Conservation (phyloP, 2,113 vertebrate genomes). For the Noturus placidus region DNA sequence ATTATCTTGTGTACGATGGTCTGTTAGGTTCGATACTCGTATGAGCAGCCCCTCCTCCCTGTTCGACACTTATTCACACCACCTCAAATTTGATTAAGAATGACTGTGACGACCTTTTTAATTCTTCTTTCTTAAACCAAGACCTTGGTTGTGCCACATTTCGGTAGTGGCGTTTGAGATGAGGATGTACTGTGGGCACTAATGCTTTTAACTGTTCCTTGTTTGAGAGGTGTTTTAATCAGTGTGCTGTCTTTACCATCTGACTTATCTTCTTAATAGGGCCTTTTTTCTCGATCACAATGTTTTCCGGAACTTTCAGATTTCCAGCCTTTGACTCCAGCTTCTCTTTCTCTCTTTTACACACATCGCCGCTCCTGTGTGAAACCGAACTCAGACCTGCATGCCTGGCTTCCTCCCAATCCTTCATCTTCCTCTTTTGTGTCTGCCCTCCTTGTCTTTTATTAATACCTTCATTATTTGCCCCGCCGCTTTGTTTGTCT, state of each 20-base stretch:
- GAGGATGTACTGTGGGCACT: neutral
- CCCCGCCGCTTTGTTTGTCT: constrained; percentile 81
- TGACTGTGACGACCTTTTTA: constrained; percentile 24
- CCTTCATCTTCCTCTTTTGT: constrained; percentile 92
- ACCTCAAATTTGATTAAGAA: constrained; percentile 37
- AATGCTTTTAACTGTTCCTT: neutral
- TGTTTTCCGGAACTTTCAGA: constrained; percentile 31
- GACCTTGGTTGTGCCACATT: neutral
- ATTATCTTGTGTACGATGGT: neutral
- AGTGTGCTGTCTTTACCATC: neutral
- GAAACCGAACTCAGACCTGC: constrained; percentile 56
- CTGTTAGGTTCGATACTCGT: neutral
- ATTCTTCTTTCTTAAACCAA: constrained; percentile 5
- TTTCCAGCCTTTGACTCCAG: constrained; percentile 25
- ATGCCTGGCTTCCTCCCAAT: constrained; percentile 82
- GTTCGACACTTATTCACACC: constrained; percentile 18
- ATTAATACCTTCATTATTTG: constrained; percentile 89
- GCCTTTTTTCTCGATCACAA: neutral
- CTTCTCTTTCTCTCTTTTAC: constrained; percentile 1
- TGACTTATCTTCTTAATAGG: constrained; percentile 7
- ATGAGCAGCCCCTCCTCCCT: constrained; percentile 14
- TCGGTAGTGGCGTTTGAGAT: neutral
- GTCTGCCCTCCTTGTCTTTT: constrained; percentile 65
- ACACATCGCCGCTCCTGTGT: constrained; percentile 44
- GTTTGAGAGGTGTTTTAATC: neutral